These are phyloP conservation scores for Mungos mungo DNA, from an alignment of 2,113 vertebrate genomes.

Conservation along the genomic window DNA sequence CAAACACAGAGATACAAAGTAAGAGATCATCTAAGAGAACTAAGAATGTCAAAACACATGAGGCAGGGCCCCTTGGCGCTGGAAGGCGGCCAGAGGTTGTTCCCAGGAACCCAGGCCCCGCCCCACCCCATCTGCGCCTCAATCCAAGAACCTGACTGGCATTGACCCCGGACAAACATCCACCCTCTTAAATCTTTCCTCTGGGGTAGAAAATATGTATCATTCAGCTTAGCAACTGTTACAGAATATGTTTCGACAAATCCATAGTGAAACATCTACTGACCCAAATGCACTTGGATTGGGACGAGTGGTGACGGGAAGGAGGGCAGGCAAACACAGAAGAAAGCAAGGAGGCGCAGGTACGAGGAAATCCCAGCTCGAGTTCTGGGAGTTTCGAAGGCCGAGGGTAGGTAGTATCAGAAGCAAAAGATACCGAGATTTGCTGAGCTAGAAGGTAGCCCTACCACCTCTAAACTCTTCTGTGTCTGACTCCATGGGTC, in stretches of 20 bases:
- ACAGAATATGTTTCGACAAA: neutral
- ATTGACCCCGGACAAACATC: neutral
- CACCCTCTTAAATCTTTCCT: neutral
- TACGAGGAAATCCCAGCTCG: neutral
- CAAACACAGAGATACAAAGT: neutral
- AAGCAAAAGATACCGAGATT: neutral
- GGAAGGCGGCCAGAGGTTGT: neutral
- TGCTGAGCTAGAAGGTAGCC: neutral
- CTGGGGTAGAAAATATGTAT: neutral
- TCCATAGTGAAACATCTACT: neutral
- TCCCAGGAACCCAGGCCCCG: neutral
- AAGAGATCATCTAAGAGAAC: neutral
- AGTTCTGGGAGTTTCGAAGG: neutral
- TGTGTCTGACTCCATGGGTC: neutral
- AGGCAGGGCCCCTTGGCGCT: fast-evolving
- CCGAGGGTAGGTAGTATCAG: neutral
- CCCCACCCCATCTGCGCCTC: neutral
- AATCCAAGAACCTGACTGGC: too few species aligned
- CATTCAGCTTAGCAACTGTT: neutral
- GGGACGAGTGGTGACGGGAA: neutral
- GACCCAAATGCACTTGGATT: neutral
- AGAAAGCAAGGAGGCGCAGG: neutral
- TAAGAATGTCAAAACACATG: neutral
- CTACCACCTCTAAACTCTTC: neutral
- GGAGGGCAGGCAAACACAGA: neutral